Evolutionary conservation across 2,113 vertebrate species (phyloP), one percentile per base, ranked within the genome.

Genomic region (Eurypyga helias): DNA sequence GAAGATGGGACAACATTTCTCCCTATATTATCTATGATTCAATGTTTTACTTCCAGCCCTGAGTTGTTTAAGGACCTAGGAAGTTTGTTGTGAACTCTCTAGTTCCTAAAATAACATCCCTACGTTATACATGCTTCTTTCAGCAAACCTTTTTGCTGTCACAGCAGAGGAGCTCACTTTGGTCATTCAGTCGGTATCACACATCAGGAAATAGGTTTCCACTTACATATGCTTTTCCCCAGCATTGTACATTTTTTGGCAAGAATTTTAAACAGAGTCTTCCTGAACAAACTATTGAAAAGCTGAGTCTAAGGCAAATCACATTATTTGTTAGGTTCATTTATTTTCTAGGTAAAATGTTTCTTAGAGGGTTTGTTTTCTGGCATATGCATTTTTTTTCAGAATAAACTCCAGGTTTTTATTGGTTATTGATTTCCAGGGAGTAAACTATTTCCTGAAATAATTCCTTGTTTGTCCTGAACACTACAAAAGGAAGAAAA

Each of bases 391-490:
- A 57, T 95, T 91, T 83, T 93, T n/a, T 80, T 89, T 81, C 43
- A 60, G 66, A 62, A 72, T 48, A 26, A 87, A 82, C 85, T 92
- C 84, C 89, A 77, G 75, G 43, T 89, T 88, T 65, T 93, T 87
- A 96, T 94, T 94, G 65, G 89, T 87, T 96, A 96, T 95, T 77
- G 94, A 96, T 93, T 95, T 92, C 57, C 43, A 67, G 72, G 85
- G 83, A 95, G 38, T 72, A 90, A 92, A 38, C 52, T 60, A 81
- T 78, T 82, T 64, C 57, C 71, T 89, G 60, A 87, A 83, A 75
- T 61, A 92, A 33, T 54, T 38, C 34, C 51, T 72, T 69, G 65
- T 54, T 88, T 90, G 61, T 67, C 25, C 79, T 75, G 61, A 70
- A 84, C 49, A 62, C 55, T 75, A n/a, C 28, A 75, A 88, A 93